phyloP scores from a whole-genome alignment of 2,888 invertebrate species.

The Xylophagus ater region DNA sequence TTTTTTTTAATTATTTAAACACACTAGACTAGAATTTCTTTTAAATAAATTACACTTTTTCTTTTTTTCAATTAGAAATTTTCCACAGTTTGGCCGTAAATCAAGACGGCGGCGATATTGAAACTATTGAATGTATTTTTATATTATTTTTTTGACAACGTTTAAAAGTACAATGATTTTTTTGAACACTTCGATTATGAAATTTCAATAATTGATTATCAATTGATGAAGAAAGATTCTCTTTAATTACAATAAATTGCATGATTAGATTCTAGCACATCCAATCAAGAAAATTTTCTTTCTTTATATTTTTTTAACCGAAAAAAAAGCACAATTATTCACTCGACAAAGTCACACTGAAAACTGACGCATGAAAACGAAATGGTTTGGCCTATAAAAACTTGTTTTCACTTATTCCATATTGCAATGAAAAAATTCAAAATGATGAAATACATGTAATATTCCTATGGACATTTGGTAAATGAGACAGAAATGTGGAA shows the following conservation, averaged over 20 bases:
- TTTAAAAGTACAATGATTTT: conserved; percentile 13
- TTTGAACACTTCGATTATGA: conserved; percentile 10
- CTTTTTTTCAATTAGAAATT: neutral
- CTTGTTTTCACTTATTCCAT: too few relatives aligned
- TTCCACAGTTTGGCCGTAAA: conserved; percentile 22
- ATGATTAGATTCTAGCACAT: conserved; percentile 33
- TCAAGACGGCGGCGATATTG: conserved; percentile 37
- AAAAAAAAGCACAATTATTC: too few relatives aligned
- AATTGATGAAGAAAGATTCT: conserved; percentile 10
- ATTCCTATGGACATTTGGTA: too few relatives aligned
- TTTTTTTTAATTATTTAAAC: neutral
- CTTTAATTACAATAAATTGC: conserved; percentile 37
- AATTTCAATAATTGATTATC: conserved; percentile 9
- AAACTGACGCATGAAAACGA: too few relatives aligned
- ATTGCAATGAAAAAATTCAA: too few relatives aligned
- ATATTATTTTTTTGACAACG: conserved; percentile 17
- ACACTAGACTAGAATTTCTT: conserved; percentile 3
- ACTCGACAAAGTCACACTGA: too few relatives aligned
- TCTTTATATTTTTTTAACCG: conserved; percentile 17
- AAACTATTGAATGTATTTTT: conserved; percentile 26
- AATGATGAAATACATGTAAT: too few relatives aligned
- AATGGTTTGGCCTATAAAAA: too few relatives aligned
- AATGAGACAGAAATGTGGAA: too few relatives aligned
- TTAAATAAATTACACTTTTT: conserved; percentile 6
- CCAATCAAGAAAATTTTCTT: conserved; percentile 17